Base-by-base conservation (phyloP, 2,888 invertebrate genomes). In the Sinelater perroti region DNA sequence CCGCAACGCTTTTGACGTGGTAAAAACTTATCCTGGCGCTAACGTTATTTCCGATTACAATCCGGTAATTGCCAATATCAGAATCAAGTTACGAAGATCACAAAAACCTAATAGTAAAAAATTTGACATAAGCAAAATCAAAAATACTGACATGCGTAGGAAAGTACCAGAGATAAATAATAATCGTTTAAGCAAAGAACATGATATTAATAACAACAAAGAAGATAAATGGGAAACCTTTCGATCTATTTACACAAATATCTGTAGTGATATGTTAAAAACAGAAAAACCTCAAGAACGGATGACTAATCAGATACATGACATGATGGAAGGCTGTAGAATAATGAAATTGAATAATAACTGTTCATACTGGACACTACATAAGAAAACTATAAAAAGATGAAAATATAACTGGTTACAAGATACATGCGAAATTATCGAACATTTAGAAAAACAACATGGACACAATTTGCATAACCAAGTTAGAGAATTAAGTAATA, bases 21-120 rank as follows among this genome's bases (percentile, higher is more conserved):
- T 42, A 4, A 52, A 51, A 33, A 56, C 59, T 13, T 60, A 60
- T 40, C 59, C 60, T 4, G 52, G 60, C 8, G 62, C 52, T 20
- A 51, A 60, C 38, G 21, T 56, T 13, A 26, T 14, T 2, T 52
- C 33, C 1, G 53, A 60, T 45, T 53, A 62, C 21, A 60, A 56
- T 28, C 40, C 36, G 1, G 8, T 62, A 16, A 36, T 50, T 4
- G 40, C 17, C 7, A 45, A 31, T 3, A 45, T 50, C 11, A 61
- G 18, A 50, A 16, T 36, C 5, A 54, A 21, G 31, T 30, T 44
- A 18, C 54, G 56, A 44, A 33, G n/a, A 20, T 8, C 51, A 30
- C 30, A n/a, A 30, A 30, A 30, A 4, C 30, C 5, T 24, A 6
- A 6, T 24, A 3, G 10, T 3, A 30, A 30, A 11, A 30, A 8